These are phyloP conservation scores for Diceros bicornis DNA, from an alignment of 2,797 vertebrate species.

Conservation along the genomic window DNA sequence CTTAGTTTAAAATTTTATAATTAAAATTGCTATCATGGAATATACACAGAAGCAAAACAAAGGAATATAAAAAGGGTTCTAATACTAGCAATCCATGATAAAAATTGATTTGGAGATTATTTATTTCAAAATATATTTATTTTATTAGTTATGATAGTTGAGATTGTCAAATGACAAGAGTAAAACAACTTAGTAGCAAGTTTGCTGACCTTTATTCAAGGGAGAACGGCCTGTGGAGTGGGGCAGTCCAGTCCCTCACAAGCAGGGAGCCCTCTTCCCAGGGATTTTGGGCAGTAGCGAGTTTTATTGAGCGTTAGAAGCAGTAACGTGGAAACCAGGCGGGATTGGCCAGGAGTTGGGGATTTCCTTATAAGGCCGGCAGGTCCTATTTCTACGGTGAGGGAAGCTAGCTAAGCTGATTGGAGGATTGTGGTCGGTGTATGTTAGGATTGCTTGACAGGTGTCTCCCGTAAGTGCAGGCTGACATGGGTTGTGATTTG, in stretches of 20 bases:
- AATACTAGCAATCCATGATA: background rate
- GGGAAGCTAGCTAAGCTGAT: background rate
- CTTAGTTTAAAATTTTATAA: background rate
- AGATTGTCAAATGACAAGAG: background rate
- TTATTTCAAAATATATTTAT: background rate
- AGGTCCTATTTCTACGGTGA: background rate
- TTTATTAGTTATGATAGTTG: background rate
- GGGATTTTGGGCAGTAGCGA: background rate
- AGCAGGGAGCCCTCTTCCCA: background rate
- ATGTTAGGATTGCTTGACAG: background rate
- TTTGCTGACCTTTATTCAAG: background rate
- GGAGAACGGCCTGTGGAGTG: background rate
- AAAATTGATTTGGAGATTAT: background rate
- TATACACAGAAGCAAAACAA: background rate
- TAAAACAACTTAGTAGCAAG: background rate
- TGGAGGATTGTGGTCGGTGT: background rate
- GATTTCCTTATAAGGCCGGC: background rate
- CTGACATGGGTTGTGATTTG: background rate
- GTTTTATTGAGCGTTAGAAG: background rate
- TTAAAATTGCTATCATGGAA: background rate
- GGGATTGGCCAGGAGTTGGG: background rate
- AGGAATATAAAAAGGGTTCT: background rate
- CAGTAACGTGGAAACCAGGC: background rate
- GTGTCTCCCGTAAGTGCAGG: background rate
- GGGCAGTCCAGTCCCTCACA: background rate